Evolutionary conservation across 2,113 vertebrate genomes (phyloP), one percentile per base, ranked within the genome.

Genomic region (Henicopernis longicauda): DNA sequence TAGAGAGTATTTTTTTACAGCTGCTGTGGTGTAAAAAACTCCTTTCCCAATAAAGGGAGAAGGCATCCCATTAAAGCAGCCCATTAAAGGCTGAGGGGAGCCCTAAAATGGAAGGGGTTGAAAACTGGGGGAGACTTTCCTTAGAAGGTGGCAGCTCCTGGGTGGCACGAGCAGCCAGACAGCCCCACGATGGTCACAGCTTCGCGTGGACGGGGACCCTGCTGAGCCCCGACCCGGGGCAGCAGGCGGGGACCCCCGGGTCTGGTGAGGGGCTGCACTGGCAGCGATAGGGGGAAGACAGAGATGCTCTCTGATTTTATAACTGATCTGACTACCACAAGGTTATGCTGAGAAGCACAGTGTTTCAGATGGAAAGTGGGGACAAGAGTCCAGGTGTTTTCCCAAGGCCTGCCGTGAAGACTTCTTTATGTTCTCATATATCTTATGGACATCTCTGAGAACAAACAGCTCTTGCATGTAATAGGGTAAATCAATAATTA

Each of bases 401-500:
- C 42, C 55, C 44, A 65, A 59, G 66, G 58, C 45, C 42, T 70
- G 36, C 5, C n/a, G 22, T 31, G 61, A 85, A 52, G 82, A 54
- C 70, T 91, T 82, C 71, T 42, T 42, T 76, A 7, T 44, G 40
- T 72, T 93, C 63, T 65, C 49, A 9, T 5, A 1, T 27, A 34
- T 52, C 40, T 76, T 40, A 16, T 27, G 44, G 42, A 42, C 16
- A 50, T 29, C 52, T 58, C 52, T 25, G 54, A 36, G 32, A 88
- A 76, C 22, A 49, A 23, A 26, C 11, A 52, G 45, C 57, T 76
- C 52, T 74, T 0, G 2, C 0, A 0, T 49, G 40, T 34, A 61
- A 76, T 65, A 34, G 32, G 57, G 67, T 94, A 90, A 91, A 63
- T 86, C 69, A 86, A 34, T 79, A 69, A 79, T 45, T 79, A 93